These are phyloP conservation scores for Drosophila imparisetae DNA, from an alignment of 2,888 invertebrate genomes.

Conservation along the genomic window DNA sequence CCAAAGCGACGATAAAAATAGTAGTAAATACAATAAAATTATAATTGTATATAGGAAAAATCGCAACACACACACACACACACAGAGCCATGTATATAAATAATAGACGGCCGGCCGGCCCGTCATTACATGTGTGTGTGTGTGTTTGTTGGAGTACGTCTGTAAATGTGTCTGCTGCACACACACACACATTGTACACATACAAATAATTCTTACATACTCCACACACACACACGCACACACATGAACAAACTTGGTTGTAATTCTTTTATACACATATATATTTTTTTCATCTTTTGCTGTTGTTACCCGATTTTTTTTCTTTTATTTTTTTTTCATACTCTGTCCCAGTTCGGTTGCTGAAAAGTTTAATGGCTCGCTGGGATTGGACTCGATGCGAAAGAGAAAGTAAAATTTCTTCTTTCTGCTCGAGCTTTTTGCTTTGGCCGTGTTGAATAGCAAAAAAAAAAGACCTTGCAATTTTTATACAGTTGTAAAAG, in stretches of 20 bases:
- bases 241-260: conserved; percentile 72
- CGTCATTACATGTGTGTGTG: conserved; percentile 40
- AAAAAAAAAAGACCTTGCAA: conserved; percentile 67
- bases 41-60: conserved; percentile 80
- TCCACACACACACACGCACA: conserved; percentile 62
- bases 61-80: conserved; percentile 51
- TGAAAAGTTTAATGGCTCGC: conserved; percentile 80
- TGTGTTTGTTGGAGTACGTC: conserved; percentile 37
- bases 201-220: conserved; percentile 4
- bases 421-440: conserved; percentile 57
- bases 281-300: conserved; percentile 81
- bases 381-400: conserved; percentile 48
- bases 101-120: conserved; percentile 49
- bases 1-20: conserved; percentile 81
- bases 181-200: conserved; percentile 46
- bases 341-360: conserved; percentile 78
- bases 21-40: conserved; percentile 83
- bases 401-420: conserved; percentile 82
- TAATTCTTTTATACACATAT: conserved; percentile 78
- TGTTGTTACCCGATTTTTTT: conserved; percentile 76
- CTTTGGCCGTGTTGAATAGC: conserved; percentile 62
- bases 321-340: conserved; percentile 73
- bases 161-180: conserved; percentile 36
- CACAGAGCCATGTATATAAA: conserved; percentile 36
- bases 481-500: conserved; percentile 74